These are phyloP conservation scores for Lepus townsendii DNA, from an alignment of 2,797 vertebrate genomes.

Conservation along the genomic window DNA sequence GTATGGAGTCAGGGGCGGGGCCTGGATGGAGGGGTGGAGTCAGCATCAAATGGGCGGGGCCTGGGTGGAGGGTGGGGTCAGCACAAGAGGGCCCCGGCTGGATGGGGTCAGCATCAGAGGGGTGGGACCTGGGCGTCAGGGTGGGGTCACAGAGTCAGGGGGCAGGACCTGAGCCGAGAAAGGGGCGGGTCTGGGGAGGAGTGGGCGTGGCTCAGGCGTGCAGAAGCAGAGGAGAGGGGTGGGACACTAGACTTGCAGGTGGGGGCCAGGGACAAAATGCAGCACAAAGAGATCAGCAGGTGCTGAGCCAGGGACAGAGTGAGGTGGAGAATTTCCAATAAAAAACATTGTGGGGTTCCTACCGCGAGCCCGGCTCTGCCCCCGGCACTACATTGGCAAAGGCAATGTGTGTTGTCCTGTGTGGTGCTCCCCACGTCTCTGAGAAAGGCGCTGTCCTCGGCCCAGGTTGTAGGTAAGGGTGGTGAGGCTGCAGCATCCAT, in stretches of 20 bases:
- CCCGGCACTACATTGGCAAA: too few relatives aligned
- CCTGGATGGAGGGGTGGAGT: too few relatives aligned
- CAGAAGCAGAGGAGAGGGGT: slow-evolving; percentile 27
- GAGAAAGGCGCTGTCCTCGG: not conserved
- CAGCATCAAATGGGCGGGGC: too few relatives aligned
- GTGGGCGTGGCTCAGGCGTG: not conserved
- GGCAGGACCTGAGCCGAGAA: not conserved
- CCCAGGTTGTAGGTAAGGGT: not conserved
- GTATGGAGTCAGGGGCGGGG: not conserved
- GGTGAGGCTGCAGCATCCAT: not conserved
- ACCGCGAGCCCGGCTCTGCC: not conserved
- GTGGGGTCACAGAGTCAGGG: too few relatives aligned
- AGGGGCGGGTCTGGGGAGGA: not conserved
- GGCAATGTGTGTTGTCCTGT: not conserved
- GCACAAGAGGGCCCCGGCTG: not conserved
- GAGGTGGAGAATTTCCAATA: not conserved
- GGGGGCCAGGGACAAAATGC: slow-evolving; percentile 19
- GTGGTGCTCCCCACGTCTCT: not conserved
- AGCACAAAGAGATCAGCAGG: not conserved
- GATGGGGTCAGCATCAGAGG: too few relatives aligned
- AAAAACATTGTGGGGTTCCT: slow-evolving; percentile 48
- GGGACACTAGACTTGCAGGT: not conserved
- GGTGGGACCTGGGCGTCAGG: not conserved
- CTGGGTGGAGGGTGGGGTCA: too few relatives aligned
- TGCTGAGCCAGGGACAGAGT: not conserved